phyloP scores from a whole-genome alignment of 2,113 vertebrate species.

The Uropsilus gracilis region DNA sequence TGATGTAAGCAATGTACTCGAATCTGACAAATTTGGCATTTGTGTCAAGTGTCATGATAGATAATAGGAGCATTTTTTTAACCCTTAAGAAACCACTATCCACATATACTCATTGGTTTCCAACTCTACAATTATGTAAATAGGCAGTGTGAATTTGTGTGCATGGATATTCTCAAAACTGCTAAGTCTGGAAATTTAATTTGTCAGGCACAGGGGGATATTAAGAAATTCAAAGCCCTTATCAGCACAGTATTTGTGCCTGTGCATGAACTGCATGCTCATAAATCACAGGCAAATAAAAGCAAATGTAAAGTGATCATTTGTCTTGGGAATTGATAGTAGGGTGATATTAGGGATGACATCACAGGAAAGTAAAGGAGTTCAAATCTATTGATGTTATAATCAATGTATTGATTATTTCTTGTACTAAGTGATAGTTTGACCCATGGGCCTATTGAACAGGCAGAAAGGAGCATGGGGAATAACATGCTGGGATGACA shows the following conservation, averaged over 20 bases:
- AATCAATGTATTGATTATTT: background rate
- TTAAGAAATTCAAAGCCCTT: background rate
- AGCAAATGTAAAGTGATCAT: background rate
- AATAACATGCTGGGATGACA: background rate
- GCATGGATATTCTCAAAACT: background rate
- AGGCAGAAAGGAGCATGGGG: background rate
- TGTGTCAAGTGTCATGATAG: background rate
- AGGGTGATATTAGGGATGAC: background rate
- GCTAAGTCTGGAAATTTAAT: background rate
- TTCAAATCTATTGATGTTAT: background rate
- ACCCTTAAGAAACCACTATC: background rate
- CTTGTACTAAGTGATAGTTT: background rate
- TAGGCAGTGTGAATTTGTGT: background rate
- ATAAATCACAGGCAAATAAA: no score
- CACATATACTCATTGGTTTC: background rate
- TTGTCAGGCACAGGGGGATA: background rate
- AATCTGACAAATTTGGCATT: background rate
- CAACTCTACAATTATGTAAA: background rate
- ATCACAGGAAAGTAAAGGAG: background rate
- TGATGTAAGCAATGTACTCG: background rate
- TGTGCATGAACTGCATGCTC: fast-evolving
- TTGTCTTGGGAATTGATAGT: background rate
- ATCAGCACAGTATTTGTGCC: background rate
- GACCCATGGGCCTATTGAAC: background rate
- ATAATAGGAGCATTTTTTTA: background rate